A percentile compares a stretch with the other conserved stretches of the same genome.
Conservation (phyloP, 2,797 vertebrate species). For the Gymnocypris eckloni region DNA sequence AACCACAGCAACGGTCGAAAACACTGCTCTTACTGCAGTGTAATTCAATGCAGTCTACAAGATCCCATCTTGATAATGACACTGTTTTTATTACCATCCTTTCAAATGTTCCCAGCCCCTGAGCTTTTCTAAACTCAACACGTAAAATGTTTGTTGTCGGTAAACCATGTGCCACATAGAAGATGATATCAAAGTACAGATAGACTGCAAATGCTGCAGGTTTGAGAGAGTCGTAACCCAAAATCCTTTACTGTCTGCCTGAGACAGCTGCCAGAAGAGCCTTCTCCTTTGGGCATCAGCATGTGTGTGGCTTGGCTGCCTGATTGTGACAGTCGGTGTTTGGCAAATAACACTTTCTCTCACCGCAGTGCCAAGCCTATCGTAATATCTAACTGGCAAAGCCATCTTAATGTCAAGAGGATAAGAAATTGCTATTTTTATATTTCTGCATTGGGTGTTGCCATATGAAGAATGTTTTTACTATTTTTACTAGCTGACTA, state of each 20-base stretch:
- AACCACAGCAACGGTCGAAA: conserved; percentile 36
- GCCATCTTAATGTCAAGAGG: conserved; percentile 2
- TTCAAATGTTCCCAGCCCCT: conserved; percentile 21
- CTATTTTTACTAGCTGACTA: too few species aligned
- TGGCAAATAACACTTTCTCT: conserved; percentile 28
- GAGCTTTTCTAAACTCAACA: not conserved
- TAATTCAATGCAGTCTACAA: conserved; percentile 31
- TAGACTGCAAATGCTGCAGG: conserved; percentile 35
- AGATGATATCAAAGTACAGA: conserved; percentile 26
- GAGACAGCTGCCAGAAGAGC: conserved; percentile 4
- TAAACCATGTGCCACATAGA: conserved; percentile 23
- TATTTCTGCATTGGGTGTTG: too few species aligned
- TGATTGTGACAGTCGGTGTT: conserved; percentile 27
- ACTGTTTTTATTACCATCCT: conserved; percentile 36
- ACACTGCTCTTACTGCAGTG: conserved; percentile 17
- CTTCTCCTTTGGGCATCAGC: conserved; percentile 42
- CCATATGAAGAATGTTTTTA: too few species aligned
- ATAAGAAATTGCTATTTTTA: not conserved
- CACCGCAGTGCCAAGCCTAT: not conserved
- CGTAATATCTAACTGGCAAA: not conserved
- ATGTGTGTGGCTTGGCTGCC: conserved; percentile 27
- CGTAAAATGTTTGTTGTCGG: conserved; percentile 22
- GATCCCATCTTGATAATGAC: conserved; percentile 5
- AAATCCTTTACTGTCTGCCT: conserved; percentile 28
- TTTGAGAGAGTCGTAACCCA: conserved; percentile 32